A percentile compares a stretch with the other conserved stretches of the same genome.
These are phyloP conservation scores for Nephila pilipes DNA, from an alignment of 1,140 invertebrate species.

Conservation along the genomic window DNA sequence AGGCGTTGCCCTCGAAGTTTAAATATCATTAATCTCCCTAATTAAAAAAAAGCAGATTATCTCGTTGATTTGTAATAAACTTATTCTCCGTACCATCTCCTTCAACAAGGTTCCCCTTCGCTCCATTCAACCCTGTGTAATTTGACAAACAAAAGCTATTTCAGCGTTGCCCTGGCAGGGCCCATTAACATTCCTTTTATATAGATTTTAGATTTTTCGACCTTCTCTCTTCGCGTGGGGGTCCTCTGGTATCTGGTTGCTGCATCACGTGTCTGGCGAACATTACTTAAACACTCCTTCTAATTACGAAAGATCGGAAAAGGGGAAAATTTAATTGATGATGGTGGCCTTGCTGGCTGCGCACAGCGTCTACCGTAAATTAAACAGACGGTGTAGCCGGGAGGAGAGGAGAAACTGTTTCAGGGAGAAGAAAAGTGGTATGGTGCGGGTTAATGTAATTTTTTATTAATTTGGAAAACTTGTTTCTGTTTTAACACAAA, in stretches of 20 bases:
- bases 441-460: neutral
- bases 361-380: constrained; percentile 69
- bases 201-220: constrained; percentile 77
- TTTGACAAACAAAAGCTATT: constrained; percentile 62
- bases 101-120: neutral
- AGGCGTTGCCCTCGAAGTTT: neutral
- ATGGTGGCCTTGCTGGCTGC: constrained; percentile 65
- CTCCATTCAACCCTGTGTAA: neutral
- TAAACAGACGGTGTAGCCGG: constrained; percentile 59
- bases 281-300: constrained; percentile 77
- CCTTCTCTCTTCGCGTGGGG: constrained; percentile 45
- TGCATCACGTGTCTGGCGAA: constrained; percentile 75
- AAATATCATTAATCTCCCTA: constrained; percentile 3
- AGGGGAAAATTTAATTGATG: constrained; percentile 77
- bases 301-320: constrained; percentile 76
- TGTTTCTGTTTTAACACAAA: neutral
- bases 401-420: neutral
- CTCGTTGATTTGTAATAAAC: constrained; percentile 31
- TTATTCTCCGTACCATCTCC: constrained; percentile 3
- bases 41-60: constrained; percentile 16
- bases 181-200: constrained; percentile 76
- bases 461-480: neutral
- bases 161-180: neutral
- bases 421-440: neutral
- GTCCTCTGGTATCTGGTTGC: constrained; percentile 69